Evolutionary conservation across 2,113 vertebrate genomes (phyloP), one percentile per base, ranked within the genome.

Genomic region (Xiphias gladius): DNA sequence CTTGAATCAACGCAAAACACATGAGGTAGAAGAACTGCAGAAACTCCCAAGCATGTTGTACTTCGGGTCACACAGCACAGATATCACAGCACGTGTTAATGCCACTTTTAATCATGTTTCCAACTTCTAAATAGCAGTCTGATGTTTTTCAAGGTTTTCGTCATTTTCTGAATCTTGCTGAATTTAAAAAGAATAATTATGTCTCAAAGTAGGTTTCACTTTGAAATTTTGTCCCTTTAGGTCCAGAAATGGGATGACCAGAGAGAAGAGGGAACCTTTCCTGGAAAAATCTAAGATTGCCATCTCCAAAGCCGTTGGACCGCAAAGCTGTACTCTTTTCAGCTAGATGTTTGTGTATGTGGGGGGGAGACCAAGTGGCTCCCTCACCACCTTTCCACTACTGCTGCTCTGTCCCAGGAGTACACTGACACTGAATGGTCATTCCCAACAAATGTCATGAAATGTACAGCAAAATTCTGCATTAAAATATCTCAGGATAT

Each of bases 201-300:
- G 17, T 57, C 14, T 16, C 2, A 55, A 70, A 62, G 9, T 26
- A 39, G 19, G 1, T 65, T 75, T 39, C 2, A 3, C 16, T 71
- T 14, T 59, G 7, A 19, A 22, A 6, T 35, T 16, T 14, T 59
- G 1, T 78, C 54, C 16, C 20, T 69, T 61, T 41, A 92, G 96
- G 13, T 96, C 43, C 88, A 95, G 6, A 72, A 92, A 80, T 97
- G 97, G 97, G 96, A 97, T 1, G 94, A 95, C 0, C 95, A 95
- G 79, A 90, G 90, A 64, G 96, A 86, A 2, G 95, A 95, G 0
- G 96, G 96, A 26, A 96, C 68, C 0, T 97, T 97, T 72, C 92
- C 96, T 5, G 96, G 97, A 52, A 97, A 96, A 91, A 96, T 97
- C 90, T 97, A 86, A 96, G 54, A 8, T 37, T 67, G 20, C 39